Conservation (phyloP, 1,140 invertebrate species). For the Chrysopa pallens region DNA sequence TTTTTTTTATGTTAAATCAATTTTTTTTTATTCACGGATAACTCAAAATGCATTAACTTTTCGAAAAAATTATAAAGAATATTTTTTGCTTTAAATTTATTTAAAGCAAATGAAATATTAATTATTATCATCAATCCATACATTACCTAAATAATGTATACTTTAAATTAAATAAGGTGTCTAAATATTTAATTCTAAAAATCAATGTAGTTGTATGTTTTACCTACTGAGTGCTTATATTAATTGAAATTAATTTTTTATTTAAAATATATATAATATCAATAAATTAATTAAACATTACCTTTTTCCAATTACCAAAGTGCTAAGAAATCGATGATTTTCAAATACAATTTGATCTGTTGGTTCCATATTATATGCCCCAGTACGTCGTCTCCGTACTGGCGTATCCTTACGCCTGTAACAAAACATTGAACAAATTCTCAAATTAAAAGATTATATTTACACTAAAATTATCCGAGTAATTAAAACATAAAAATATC, state of each 20-base stretch:
- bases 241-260: too few species aligned
- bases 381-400: conserved; percentile 12
- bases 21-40: too few species aligned
- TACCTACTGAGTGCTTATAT: neutral
- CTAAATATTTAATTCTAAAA: neutral
- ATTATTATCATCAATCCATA: too few species aligned
- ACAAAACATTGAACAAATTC: too few species aligned
- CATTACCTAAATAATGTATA: neutral
- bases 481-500: too few species aligned
- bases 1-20: too few species aligned
- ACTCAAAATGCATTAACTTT: neutral
- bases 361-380: conserved; percentile 17
- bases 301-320: conserved; percentile 18
- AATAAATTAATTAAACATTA: conserved; percentile 5
- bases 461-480: too few species aligned
- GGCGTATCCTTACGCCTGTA: too few species aligned
- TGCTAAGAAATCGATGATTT: conserved; percentile 17
- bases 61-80: too few species aligned
- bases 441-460: too few species aligned
- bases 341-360: conserved; percentile 17
- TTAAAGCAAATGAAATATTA: too few species aligned
- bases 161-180: neutral
- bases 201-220: neutral
- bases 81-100: too few species aligned
- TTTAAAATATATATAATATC: neutral